These are phyloP conservation scores for Urocitellus parryii DNA, from an alignment of 2,113 vertebrate genomes.

Conservation along the genomic window DNA sequence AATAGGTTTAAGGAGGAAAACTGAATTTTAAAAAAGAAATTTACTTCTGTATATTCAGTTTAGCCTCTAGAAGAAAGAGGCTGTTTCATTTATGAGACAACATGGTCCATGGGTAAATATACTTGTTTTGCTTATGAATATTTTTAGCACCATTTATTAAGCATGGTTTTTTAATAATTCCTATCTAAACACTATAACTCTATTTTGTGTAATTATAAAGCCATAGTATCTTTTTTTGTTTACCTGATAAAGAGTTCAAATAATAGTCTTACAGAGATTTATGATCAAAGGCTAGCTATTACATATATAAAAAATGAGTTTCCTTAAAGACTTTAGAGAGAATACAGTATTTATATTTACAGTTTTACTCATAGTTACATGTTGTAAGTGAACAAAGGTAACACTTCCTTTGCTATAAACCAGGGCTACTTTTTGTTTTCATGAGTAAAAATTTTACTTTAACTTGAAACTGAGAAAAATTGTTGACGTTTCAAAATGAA, in stretches of 20 bases:
- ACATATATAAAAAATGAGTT: conserved; percentile 17
- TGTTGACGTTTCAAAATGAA: conserved; percentile 51
- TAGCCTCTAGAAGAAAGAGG: background rate
- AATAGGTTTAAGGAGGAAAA: background rate
- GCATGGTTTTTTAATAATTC: conserved; percentile 5
- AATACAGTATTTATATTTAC: background rate
- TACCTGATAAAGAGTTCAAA: conserved; percentile 30
- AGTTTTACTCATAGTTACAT: background rate
- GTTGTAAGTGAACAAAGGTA: background rate
- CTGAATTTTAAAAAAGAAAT: background rate
- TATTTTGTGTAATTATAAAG: background rate
- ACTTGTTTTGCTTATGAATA: background rate
- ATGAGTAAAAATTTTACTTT: background rate
- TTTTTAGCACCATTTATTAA: background rate
- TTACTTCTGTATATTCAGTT: background rate
- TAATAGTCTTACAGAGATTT: background rate
- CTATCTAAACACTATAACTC: background rate
- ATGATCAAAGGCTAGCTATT: background rate
- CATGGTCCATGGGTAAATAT: background rate
- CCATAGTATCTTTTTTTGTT: conserved; percentile 21
- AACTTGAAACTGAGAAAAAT: conserved; percentile 23
- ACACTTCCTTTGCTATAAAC: conserved; percentile 9
- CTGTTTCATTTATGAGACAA: background rate
- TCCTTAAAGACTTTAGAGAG: background rate
- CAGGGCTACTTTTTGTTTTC: background rate